Evolutionary conservation across 2,888 invertebrate genomes (phyloP).

Genomic region (Thera britannica): DNA sequence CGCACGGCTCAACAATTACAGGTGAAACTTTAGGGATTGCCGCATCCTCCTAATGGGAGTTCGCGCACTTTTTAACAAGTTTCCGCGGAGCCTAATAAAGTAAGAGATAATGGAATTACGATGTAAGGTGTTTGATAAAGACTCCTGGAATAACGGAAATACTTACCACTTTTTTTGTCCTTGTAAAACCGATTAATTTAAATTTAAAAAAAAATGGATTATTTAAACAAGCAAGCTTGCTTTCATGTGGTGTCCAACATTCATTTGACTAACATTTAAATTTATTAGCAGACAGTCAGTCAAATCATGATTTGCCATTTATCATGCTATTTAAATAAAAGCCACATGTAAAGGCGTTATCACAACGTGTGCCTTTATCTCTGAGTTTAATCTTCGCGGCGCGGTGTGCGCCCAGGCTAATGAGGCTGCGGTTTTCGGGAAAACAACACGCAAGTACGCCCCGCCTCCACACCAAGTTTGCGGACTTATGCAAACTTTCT

Average conservation of each 20-base stretch:
- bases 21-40: conserved; percentile 57
- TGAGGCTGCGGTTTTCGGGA: conserved; percentile 79
- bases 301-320: neutral
- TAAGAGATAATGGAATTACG: conserved; percentile 54
- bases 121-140: conserved; percentile 39
- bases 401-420: conserved; percentile 79
- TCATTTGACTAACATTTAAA: neutral
- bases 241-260: neutral
- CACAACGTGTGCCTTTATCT: conserved; percentile 72
- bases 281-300: neutral
- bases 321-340: conserved; percentile 60
- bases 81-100: conserved; percentile 50
- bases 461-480: conserved; percentile 59
- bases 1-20: conserved; percentile 57
- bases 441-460: conserved; percentile 72
- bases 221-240: too few species aligned
- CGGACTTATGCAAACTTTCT: conserved; percentile 69
- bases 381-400: conserved; percentile 73
- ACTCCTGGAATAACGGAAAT: conserved; percentile 14
- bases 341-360: conserved; percentile 60
- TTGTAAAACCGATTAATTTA: neutral
- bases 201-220: neutral
- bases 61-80: conserved; percentile 78
- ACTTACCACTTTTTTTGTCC: neutral
- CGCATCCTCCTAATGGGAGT: conserved; percentile 60